Evolutionary conservation across 2,113 vertebrate species (phyloP), one percentile per base, ranked within the genome.

Genomic region (Petrocephalus zakoni): DNA sequence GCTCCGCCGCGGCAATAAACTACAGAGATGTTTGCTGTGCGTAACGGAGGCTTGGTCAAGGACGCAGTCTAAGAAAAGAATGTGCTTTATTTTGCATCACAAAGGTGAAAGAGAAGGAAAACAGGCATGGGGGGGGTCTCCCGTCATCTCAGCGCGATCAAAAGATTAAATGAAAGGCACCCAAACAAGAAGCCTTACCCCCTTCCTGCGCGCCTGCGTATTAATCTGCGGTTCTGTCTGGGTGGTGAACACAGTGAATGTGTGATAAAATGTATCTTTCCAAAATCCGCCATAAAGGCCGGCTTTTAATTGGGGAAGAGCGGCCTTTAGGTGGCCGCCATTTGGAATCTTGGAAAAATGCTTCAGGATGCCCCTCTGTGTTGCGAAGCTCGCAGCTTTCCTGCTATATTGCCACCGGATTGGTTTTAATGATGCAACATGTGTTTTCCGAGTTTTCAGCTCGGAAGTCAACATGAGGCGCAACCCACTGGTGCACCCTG

Each of bases 251-350:
- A 29, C 2, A 88, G 37, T 61, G 78, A 42, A 42, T 42, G 42
- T 2, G 42, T 42, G n/a, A 83, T 83, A 88, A 88, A 87, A 88
- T 37, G 25, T 22, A 58, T 53, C 75, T 47, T 88, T 84, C 34
- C 51, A 88, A 88, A 88, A 88, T 88, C 53, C 13, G 42, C 75
- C 47, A 47, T 83, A 88, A 88, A 84, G 42, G 22, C 46, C 52
- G 61, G 22, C 22, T 0, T 49, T 87, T 72, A 46, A 87, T 42
- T 46, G 86, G 84, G 29, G n/a, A 46, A 6, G 29, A 29, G 13
- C 55, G 25, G 72, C 10, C 7, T 49, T 25, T 53, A n/a, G n/a
- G 49, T 47, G 19, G 83, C 47, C n/a, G 13, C 21, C 51, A 85
- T 19, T 53, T 85, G 83, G 53, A 15, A 87, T 21, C 85, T 47